phyloP scores from a whole-genome alignment of 2,888 invertebrate species.

The Prosapia bicincta region DNA sequence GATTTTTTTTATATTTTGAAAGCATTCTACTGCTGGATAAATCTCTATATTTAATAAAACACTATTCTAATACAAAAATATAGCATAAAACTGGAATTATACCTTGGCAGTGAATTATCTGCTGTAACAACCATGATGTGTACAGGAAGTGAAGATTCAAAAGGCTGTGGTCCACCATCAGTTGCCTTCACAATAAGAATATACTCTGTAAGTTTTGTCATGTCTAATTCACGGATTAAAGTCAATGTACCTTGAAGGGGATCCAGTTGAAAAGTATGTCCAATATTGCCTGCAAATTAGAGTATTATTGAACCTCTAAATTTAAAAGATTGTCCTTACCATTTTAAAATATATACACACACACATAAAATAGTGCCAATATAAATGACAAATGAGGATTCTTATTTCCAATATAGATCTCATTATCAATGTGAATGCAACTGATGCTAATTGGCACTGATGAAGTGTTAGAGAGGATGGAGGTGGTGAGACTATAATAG shows the following conservation, averaged over 20 bases:
- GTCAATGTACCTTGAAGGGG: slow-evolving; percentile 70
- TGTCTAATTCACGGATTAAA: slow-evolving; percentile 66
- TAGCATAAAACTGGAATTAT: slow-evolving; percentile 35
- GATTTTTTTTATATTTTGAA: too few species aligned
- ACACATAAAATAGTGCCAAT: too few species aligned
- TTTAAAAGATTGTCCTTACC: too few species aligned
- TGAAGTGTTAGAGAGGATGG: too few species aligned
- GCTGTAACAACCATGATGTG: slow-evolving; percentile 85
- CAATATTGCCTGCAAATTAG: slow-evolving; percentile 75
- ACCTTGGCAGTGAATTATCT: slow-evolving; percentile 77
- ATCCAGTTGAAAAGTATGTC: slow-evolving; percentile 81
- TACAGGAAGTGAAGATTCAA: slow-evolving; percentile 75
- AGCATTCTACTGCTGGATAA: too few species aligned
- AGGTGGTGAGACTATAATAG: too few species aligned
- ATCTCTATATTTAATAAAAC: too few species aligned
- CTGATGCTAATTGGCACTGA: too few species aligned
- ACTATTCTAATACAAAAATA: slow-evolving; percentile 26
- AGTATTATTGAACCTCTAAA: background rate
- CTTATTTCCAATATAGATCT: too few species aligned
- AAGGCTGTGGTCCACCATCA: slow-evolving; percentile 70
- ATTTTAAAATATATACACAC: too few species aligned
- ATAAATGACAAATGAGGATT: too few species aligned
- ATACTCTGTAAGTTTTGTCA: slow-evolving; percentile 70
- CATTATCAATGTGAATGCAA: too few species aligned
- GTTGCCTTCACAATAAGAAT: slow-evolving; percentile 78